Percentiles rank a stretch among this genome's conserved stretches.
Evolutionary conservation across 2,797 vertebrate genomes (phyloP).

Genomic region (Rhabdomys pumilio): DNA sequence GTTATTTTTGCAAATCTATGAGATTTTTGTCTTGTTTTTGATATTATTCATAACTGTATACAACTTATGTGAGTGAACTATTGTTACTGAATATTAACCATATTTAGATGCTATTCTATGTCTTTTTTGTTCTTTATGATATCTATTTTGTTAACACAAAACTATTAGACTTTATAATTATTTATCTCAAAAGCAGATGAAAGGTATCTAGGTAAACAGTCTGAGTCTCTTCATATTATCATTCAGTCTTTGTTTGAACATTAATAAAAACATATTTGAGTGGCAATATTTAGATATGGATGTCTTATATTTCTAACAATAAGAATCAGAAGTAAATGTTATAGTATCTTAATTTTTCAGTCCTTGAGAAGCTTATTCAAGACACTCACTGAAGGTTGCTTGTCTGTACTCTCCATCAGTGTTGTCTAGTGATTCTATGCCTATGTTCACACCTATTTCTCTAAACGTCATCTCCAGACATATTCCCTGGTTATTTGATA

Average conservation of each 20-base stretch:
- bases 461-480: not conserved
- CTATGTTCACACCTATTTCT: not conserved
- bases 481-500: not conserved
- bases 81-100: not conserved
- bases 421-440: not conserved
- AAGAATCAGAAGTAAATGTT: conserved; percentile 17
- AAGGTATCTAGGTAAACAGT: not conserved
- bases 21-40: not conserved
- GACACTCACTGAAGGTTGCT: not conserved
- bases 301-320: not conserved
- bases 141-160: not conserved
- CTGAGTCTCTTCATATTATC: not conserved
- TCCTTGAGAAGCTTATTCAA: not conserved
- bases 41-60: not conserved
- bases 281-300: not conserved
- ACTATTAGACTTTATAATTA: not conserved
- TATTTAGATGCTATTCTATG: not conserved
- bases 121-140: not conserved
- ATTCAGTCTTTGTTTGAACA: not conserved
- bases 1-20: not conserved
- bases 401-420: not conserved
- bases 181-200: not conserved
- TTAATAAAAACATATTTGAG: not conserved
- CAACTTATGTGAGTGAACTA: not conserved
- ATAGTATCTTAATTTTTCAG: not conserved